Base-by-base conservation (phyloP, 2,888 invertebrate genomes). In the Hymenopus coronatus region DNA sequence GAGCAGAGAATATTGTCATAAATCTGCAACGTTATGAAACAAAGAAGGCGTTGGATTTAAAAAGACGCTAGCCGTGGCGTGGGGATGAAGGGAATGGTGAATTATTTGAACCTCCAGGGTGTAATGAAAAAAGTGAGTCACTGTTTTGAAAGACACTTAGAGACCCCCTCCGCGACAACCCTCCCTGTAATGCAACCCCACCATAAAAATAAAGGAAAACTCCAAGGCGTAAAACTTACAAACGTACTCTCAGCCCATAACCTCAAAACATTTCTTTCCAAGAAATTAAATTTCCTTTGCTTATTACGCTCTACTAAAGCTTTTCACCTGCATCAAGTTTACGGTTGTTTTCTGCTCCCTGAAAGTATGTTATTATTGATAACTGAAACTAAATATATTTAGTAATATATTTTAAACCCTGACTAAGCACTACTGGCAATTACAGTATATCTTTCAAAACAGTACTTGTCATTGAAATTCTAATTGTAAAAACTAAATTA, bases 41-140 rank as follows among this genome's bases (percentile, higher is more conserved):
- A 70, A 70, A 70, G 54, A 70, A 70, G 54, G 54, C 54, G 54
- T 70, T 70, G 54, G 54, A 70, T 70, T 70, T 70, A 70, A 70
- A 70, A 70, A 70, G 54, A 70, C 54, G 54, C 54, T 20, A 70
- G 54, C 54, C 54, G 54, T 25, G 25, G 54, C 2, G 25, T 20
- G 20, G 54, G 54, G 54, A 8, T 70, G 54, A 82, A 82, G 33
- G 85, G 82, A 82, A 28, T 33, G 82, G 40, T 87, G 28, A 87
- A 82, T 40, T 25, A 33, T 81, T n/a, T 25, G 33, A 82, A 33
- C 82, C 87, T 87, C 87, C 28, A 87, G 87, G 87, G 87, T 40
- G 12, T 87, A 82, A 82, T 87, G 87, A 87, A 87, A 86, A 81
- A 87, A 87, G 30, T 87, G 87, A 87, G 82, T 87, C 87, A 87